phyloP scores from a whole-genome alignment of 2,888 invertebrate genomes.

The Sipunculus nudus region DNA sequence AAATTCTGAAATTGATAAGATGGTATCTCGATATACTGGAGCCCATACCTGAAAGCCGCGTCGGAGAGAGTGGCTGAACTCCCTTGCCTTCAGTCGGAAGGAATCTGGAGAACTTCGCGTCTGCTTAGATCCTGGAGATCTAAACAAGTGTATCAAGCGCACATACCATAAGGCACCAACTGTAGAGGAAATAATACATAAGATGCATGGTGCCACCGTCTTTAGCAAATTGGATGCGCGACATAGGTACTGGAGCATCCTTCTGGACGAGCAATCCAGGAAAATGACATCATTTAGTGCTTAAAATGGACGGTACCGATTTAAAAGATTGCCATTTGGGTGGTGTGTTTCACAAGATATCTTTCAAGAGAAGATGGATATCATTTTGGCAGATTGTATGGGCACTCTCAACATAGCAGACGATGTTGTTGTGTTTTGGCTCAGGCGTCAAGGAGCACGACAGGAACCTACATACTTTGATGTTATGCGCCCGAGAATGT shows the following conservation, averaged over 20 bases:
- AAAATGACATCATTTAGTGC: constrained; percentile 18
- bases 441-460: background rate
- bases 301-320: constrained; percentile 6
- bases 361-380: constrained; percentile 13
- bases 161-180: constrained; percentile 17
- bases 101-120: constrained; percentile 14
- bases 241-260: constrained; percentile 29
- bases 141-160: constrained; percentile 21
- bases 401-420: constrained; percentile 6
- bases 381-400: background rate
- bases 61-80: constrained; percentile 23
- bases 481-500: background rate
- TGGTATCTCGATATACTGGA: constrained; percentile 11
- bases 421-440: constrained; percentile 1
- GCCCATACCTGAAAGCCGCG: constrained; percentile 2
- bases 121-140: constrained; percentile 25
- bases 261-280: constrained; percentile 7
- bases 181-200: constrained; percentile 22
- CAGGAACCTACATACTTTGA: background rate
- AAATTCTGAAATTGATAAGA: constrained; percentile 8
- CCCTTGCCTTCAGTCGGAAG: constrained; percentile 12
- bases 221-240: constrained; percentile 29
- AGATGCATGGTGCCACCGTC: constrained; percentile 17
- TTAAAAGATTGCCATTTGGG: constrained; percentile 10
- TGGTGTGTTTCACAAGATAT: constrained; percentile 5